These are phyloP conservation scores for Melipona quadrifasciata DNA, from an alignment of 1,140 invertebrate species.

Conservation along the genomic window DNA sequence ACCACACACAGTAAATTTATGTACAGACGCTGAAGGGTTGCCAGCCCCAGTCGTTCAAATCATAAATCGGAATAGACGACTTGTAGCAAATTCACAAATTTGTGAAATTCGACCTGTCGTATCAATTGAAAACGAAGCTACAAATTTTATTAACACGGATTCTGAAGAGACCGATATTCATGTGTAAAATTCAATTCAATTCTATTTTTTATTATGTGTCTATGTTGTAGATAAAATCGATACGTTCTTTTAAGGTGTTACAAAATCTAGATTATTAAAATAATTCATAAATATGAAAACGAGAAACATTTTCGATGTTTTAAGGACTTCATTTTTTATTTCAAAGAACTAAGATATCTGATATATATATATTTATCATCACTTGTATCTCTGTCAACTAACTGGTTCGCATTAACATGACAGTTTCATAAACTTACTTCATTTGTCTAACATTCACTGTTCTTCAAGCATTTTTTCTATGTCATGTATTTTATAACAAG, in stretches of 20 bases:
- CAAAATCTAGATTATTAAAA: slow-evolving; percentile 30
- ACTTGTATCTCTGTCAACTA: background rate
- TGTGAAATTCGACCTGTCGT: slow-evolving; percentile 34
- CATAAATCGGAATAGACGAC: slow-evolving; percentile 37
- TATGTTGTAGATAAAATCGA: slow-evolving; percentile 25
- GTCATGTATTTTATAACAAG: slow-evolving; percentile 4
- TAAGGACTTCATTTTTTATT: slow-evolving; percentile 9
- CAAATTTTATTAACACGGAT: slow-evolving; percentile 22
- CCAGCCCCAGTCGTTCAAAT: slow-evolving; percentile 60
- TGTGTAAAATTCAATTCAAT: slow-evolving; percentile 52
- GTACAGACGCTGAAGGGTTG: slow-evolving; percentile 67
- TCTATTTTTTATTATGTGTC: slow-evolving; percentile 16
- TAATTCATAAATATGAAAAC: slow-evolving; percentile 27
- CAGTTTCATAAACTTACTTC: slow-evolving; percentile 28
- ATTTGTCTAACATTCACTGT: background rate
- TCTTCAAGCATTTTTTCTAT: slow-evolving; percentile 36
- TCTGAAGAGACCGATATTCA: slow-evolving; percentile 59
- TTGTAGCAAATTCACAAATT: slow-evolving; percentile 27
- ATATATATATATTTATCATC: slow-evolving; percentile 1
- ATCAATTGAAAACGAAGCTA: background rate
- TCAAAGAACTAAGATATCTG: background rate
- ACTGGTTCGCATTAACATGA: background rate
- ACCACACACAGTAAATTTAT: slow-evolving; percentile 72
- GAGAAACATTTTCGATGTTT: slow-evolving; percentile 43
- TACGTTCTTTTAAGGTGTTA: slow-evolving; percentile 20